Conservation (phyloP, 2,797 vertebrate species). For the Holocentrus rufus region DNA sequence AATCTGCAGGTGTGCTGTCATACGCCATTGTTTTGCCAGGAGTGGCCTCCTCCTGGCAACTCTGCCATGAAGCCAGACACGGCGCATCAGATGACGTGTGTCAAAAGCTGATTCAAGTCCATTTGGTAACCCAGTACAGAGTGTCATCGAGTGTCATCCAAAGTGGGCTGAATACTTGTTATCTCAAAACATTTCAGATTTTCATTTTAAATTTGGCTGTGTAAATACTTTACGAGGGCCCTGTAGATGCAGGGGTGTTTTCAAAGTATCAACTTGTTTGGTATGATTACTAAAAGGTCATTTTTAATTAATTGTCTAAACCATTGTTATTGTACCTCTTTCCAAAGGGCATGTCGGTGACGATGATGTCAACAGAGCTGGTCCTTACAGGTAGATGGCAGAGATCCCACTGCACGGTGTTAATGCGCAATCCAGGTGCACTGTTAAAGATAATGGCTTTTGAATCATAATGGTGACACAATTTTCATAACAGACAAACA, state of each 20-base stretch:
- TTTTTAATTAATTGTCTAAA: background rate
- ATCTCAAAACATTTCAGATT: too few species aligned
- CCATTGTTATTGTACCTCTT: slow-evolving; percentile 85
- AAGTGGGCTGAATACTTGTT: too few species aligned
- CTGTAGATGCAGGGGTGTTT: background rate
- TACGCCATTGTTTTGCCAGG: too few species aligned
- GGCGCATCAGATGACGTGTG: too few species aligned
- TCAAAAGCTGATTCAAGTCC: too few species aligned
- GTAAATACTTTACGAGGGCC: background rate
- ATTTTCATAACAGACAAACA: background rate
- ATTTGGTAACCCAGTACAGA: too few species aligned
- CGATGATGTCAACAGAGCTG: slow-evolving; percentile 89
- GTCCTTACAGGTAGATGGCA: slow-evolving; percentile 89
- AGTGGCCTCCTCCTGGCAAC: too few species aligned
- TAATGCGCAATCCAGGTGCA: slow-evolving; percentile 86
- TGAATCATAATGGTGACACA: background rate
- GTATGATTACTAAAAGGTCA: background rate
- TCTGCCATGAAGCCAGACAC: too few species aligned
- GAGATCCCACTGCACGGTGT: slow-evolving; percentile 92
- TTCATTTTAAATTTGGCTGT: background rate
- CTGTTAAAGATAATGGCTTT: slow-evolving; percentile 44
- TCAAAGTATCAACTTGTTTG: background rate
- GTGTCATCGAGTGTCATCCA: too few species aligned
- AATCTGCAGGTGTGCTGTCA: too few species aligned
- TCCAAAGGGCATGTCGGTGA: slow-evolving; percentile 98